Conservation (phyloP, 2,797 vertebrate genomes). For the Cuculus canorus region DNA sequence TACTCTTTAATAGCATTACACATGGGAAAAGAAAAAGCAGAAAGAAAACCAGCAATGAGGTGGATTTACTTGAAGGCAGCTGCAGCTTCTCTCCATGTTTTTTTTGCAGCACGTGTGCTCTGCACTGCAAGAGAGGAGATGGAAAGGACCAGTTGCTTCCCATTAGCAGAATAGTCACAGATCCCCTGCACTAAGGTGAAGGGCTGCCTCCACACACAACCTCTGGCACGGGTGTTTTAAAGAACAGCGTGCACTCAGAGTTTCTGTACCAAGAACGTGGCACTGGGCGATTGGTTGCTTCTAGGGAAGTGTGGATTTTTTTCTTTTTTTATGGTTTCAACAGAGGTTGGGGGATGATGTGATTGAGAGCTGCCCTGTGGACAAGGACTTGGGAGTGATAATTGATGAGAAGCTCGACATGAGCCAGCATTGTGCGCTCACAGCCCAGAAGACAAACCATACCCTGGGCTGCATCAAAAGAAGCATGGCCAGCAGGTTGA, state of each 20-base stretch:
- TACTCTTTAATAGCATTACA: not conserved
- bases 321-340: not conserved
- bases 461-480: too few relatives aligned
- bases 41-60: not conserved
- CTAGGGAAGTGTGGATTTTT: not conserved
- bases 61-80: not conserved
- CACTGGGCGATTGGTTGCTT: not conserved
- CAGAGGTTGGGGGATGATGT: too few relatives aligned
- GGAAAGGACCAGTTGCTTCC: not conserved
- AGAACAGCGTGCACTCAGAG: accelerated
- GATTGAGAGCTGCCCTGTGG: too few relatives aligned
- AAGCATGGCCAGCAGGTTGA: too few relatives aligned
- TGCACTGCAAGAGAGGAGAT: accelerated
- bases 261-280: too few relatives aligned
- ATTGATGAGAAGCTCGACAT: too few relatives aligned
- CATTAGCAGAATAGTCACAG: not conserved
- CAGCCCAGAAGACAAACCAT: too few relatives aligned
- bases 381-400: too few relatives aligned
- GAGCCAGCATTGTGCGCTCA: too few relatives aligned
- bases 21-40: not conserved
- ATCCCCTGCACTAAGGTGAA: accelerated
- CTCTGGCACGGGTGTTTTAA: accelerated
- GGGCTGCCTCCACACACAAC: not conserved
- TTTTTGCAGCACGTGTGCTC: not conserved
- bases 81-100: accelerated